Evolutionary conservation across 2,113 vertebrate species (phyloP).

Genomic region (Ammospiza nelsoni): DNA sequence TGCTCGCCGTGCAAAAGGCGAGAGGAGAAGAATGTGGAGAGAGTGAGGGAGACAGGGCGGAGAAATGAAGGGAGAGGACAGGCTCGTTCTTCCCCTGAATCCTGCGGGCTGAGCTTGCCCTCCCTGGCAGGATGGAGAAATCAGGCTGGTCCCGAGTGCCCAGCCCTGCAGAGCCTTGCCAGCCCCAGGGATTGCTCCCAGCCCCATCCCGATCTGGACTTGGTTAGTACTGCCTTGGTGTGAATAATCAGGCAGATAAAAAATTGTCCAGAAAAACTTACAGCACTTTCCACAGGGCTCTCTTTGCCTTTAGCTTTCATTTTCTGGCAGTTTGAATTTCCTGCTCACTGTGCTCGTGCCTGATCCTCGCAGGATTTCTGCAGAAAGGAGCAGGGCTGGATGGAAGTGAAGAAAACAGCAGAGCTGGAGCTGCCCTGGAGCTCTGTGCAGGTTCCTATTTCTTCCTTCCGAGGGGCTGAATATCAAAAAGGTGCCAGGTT

Average conservation of each 20-base stretch:
- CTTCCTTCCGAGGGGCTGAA: conserved; percentile 33
- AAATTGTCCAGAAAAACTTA: conserved; percentile 51
- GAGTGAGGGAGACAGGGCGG: not conserved
- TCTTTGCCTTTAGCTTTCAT: conserved; percentile 1
- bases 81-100: not conserved
- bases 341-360: not conserved
- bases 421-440: conserved; percentile 37
- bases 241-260: conserved; percentile 49
- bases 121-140: conserved; percentile 13
- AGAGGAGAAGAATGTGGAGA: conserved; percentile 66
- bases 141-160: conserved; percentile 3
- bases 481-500: conserved; percentile 31
- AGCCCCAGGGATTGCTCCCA: conserved; percentile 25
- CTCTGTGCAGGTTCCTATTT: conserved; percentile 23
- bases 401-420: conserved; percentile 27
- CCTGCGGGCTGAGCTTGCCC: not conserved
- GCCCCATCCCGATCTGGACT: conserved; percentile 59
- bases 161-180: conserved; percentile 37
- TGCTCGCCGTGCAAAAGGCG: conserved; percentile 45
- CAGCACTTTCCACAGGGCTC: conserved; percentile 39
- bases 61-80: not conserved
- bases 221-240: conserved; percentile 64
- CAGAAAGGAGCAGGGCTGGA: conserved; percentile 22
- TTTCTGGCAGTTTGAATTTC: not conserved
- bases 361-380: conserved; percentile 16